Evolutionary conservation across 2,797 vertebrate genomes (phyloP).

Genomic region (Premnoplex brunnescens): DNA sequence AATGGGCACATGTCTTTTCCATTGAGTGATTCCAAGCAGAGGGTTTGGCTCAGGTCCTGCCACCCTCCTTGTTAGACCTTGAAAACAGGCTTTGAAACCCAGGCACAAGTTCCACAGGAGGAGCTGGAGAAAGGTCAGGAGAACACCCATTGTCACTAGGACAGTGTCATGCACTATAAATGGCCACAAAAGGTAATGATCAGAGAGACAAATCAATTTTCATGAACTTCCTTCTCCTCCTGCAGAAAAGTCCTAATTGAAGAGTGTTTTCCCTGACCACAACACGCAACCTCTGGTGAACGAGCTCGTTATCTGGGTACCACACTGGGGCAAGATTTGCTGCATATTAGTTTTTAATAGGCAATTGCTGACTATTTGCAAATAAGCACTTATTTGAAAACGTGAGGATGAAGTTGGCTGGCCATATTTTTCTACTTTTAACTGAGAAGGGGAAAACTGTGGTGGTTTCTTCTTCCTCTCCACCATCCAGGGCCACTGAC

Average conservation of each 20-base stretch:
- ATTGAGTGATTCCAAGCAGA: neutral
- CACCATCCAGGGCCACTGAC: neutral
- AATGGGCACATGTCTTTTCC: slow-evolving; percentile 16
- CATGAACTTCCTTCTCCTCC: neutral
- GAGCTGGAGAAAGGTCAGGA: neutral
- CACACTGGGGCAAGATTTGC: slow-evolving; percentile 29
- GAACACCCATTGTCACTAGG: neutral
- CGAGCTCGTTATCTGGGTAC: neutral
- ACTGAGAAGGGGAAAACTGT: neutral
- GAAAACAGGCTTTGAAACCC: neutral
- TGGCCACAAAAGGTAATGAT: neutral
- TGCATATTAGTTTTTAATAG: neutral
- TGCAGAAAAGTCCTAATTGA: neutral
- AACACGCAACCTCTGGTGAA: slow-evolving; percentile 1
- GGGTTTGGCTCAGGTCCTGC: neutral
- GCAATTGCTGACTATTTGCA: slow-evolving; percentile 37
- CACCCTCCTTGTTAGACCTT: neutral
- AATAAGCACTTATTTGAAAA: neutral
- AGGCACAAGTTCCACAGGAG: neutral
- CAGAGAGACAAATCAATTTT: neutral
- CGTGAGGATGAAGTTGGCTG: neutral
- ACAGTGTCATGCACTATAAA: neutral
- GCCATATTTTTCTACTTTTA: neutral
- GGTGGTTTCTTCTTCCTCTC: neutral
- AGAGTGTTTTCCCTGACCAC: neutral